Base-by-base conservation (phyloP, 2,113 vertebrate genomes). In the Bagarius yarrelli region DNA sequence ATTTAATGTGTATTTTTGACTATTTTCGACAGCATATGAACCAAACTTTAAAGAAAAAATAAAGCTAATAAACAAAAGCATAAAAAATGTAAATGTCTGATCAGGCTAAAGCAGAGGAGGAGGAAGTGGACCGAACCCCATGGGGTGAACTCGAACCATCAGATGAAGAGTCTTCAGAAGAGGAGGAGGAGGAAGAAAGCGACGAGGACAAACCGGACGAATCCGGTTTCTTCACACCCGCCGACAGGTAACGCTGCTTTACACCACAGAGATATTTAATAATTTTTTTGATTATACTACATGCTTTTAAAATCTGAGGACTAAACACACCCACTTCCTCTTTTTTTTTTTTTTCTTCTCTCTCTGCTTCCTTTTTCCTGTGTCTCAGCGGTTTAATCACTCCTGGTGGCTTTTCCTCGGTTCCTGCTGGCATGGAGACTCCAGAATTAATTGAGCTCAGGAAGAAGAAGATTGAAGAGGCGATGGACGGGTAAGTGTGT, bases 401-500 rank as follows among this genome's bases (percentile, higher is more conserved):
- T 0, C 96, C 96, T 0, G 96, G 96, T 56, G 96, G 96, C 1
- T 96, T 97, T 90, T 95, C 96, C 0, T 97, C 96, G 0, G 95
- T 98, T 12, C 96, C 96, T 0, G 95, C 96, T 2, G 96, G 96
- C 71, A 97, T 96, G 95, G 95, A 96, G 91, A 97, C 95, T 0
- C 96, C 95, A 0, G 96, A 98, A 83, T 94, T 98, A 84, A 98
- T 98, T 4, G 96, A 97, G 86, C 91, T 98, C 85, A 94, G 96
- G 86, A 98, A 98, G 90, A 98, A 98, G 93, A 98, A 98, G 89
- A 98, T 97, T 1, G 96, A 97, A 85, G 96, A 97, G 85, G 94
- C 95, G 13, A 98, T 98, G 95, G 96, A 98, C 1, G 96, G 96
- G 96, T 97, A 67, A 91, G 78, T 78, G 47, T 76, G 25, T 30